Base-by-base conservation (phyloP, 2,113 vertebrate species). In the Nycticryphes semicollaris region DNA sequence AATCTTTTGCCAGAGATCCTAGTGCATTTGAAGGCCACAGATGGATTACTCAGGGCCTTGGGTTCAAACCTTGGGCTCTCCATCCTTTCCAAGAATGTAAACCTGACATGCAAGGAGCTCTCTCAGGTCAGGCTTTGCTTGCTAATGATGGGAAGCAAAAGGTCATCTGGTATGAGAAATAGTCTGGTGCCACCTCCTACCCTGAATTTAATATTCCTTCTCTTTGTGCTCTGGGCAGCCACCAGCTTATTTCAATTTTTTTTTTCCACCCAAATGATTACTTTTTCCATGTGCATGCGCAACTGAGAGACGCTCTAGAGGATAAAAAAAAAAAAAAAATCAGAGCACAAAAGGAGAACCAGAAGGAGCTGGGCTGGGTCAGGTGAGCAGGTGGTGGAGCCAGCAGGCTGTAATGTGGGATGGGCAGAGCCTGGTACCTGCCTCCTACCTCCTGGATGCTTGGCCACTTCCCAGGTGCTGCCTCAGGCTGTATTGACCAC, bases 401-500 rank as follows among this genome's bases (percentile, higher is more conserved):
- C 86, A 74, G 76, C 7, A 1, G 82, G 70, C 72, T 90, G 59
- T 57, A 13, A 47, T 7, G 30, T 50, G 73, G 76, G n/a, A 13
- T 59, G 83, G 73, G 13, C 91, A 89, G 88, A 93, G 21, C 60
- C 69, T 75, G 64, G 51, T 70, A 81, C 59, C 64, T 91, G 43
- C 64, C 56, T 83, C 45, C 51, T 25, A 14, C 70, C 51, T 69
- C 74, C 63, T 63, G 73, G 1, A 0, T 2, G 0, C 59, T 69
- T 2, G 5, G 64, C 50, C 16, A 43, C 31, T 66, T 86, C 69
- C 63, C 66, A 73, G 68, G 59, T 23, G 24, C 69, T 74, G 57
- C 59, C 22, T 57, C 23, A 0, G 1, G 41, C 54, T 2, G 0
- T 41, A 17, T 8, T 0, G 1, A 7, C 35, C 35, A 1, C 24